A percentile compares a stretch with the other conserved stretches of the same genome.
Conservation (phyloP, 2,797 vertebrate genomes). For the Dendrocincla fuliginosa region DNA sequence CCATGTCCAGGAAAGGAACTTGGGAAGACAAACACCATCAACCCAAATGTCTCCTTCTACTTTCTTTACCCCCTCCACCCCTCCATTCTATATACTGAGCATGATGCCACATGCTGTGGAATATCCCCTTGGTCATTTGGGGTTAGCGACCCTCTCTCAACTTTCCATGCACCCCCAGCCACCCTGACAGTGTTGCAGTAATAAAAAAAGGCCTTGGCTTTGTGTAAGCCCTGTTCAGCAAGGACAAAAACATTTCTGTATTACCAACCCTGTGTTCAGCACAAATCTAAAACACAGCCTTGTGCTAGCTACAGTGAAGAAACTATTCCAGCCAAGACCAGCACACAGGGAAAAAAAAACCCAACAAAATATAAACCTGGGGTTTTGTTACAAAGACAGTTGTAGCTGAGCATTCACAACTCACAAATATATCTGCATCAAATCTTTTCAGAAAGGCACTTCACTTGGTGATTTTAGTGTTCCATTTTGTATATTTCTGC, state of each 20-base stretch:
- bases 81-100: background rate
- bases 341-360: accelerated
- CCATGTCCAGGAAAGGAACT: background rate
- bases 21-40: background rate
- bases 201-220: background rate
- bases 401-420: background rate
- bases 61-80: background rate
- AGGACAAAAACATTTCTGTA: background rate
- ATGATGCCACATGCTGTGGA: background rate
- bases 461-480: background rate
- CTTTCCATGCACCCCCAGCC: accelerated
- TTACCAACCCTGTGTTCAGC: background rate
- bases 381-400: background rate
- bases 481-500: background rate
- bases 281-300: background rate
- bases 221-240: background rate
- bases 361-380: background rate
- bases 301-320: background rate
- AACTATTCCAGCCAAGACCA: background rate
- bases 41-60: background rate
- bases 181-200: background rate
- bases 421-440: background rate
- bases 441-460: background rate
- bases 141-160: background rate
- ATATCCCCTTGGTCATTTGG: background rate